Evolutionary conservation across 1,140 invertebrate species (phyloP), one percentile per base, ranked within the genome.

Genomic region (Diploscapter pachys): DNA sequence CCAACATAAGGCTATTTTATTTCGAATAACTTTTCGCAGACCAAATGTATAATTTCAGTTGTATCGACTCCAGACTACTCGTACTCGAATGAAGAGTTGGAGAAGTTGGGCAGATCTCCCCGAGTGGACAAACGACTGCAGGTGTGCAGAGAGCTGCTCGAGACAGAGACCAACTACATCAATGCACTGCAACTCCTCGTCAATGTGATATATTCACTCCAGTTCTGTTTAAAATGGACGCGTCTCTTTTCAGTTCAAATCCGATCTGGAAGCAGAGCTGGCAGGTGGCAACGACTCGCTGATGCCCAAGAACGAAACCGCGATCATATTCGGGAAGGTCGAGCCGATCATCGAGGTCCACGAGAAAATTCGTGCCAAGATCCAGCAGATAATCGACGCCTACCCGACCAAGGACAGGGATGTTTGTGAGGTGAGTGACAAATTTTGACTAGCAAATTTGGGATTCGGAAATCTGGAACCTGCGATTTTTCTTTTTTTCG

Each of bases 101-200:
- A 77, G 53, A 77, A 76, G 9, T 13, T 78, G 52, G 48, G 64
- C 6, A 77, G 63, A 48, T 76, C 75, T 3, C 75, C 75, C 5
- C 62, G 71, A 59, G 56, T 61, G 9, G 56, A 56, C 5, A 70
- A 70, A 70, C 8, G 68, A 2, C 56, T 70, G 5, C 49, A 64
- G 88, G 92, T 94, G 57, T 95, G 96, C 81, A 90, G 93, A 85
- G 95, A 99, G 87, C 88, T 99, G 64, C 90, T 94, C 53, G 93
- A 96, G 86, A 99, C 96, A 5, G 96, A 99, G 87, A 92, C 90
- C 54, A 98, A 98, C 89, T 99, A 98, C 89, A 93, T 98, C 63
- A 91, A 91, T 66, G 96, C 98, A 82, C 89, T 99, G 73, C 90
- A 93, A 80, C 96, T 93, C 61, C 94, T 98, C 75, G 89, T 94